Evolutionary conservation across 2,113 vertebrate species (phyloP).

Genomic region (Pan troglodytes): NHGRI_mPanTro3-v2.1_pri NC_072414.2:74470001-74470500

Average conservation of each 20-base stretch:
- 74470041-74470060: not conserved
- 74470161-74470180: conserved; percentile 6
- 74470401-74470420: not conserved
- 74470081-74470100: not conserved
- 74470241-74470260: not conserved
- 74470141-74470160: conserved; percentile 25
- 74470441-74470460: too few relatives aligned
- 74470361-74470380: not conserved
- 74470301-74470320: not conserved
- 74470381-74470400: not conserved
- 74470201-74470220: not conserved
- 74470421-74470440: too few relatives aligned
- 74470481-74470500: too few relatives aligned
- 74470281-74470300: not conserved
- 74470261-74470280: not conserved
- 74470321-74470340: not conserved
- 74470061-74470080: not conserved
- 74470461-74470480: too few relatives aligned
- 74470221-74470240: not conserved
- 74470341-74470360: not conserved
- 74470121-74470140: not conserved
- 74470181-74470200: conserved; percentile 18
- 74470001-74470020: not conserved
- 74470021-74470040: not conserved
- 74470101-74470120: conserved; percentile 30